Base-by-base conservation (phyloP, 2,113 vertebrate species). In the Lynx canadensis region DNA sequence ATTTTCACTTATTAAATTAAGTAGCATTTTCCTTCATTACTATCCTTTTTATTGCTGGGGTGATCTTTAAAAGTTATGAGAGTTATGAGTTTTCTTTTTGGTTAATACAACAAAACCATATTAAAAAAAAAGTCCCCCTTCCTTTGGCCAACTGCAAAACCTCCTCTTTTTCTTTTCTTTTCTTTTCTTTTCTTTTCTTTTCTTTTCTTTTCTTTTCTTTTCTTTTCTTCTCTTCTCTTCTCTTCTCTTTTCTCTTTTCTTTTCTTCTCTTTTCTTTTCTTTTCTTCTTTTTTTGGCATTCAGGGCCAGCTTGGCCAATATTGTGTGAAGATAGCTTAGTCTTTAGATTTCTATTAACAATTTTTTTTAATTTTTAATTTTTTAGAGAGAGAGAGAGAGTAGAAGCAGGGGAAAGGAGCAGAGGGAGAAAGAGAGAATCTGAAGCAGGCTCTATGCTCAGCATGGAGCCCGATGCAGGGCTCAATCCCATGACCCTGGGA, bases 1-100 rank as follows among this genome's bases (percentile, higher is more conserved):
- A 29, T 63, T 86, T 95, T 86, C 14, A 95, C 14, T 76, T 96
- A 84, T 33, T 94, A 79, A 29, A 48, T 48, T 78, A 69, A 76
- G 12, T 33, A 83, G 29, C 7, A 23, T 81, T 96, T 66, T 31
- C 48, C 29, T 69, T 55, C 27, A 84, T 55, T 65, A 50, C 23
- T 38, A 60, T 31, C 66, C 9, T 89, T 90, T 96, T 87, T 31
- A 68, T 80, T 65, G 16, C 36, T 60, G 50, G 4, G 23, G 38
- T 86, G 4, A 12, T 71, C 50, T 91, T 63, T 65, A 87, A 93
- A 92, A 36, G 4, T 88, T 63, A 68, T 50, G 23, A 81, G 33
- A 68, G 52, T 83, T 25, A 57, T 7, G 15, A 79, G 8, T 89
- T 92, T 94, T 80, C 18, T 78, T 76, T 95, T 92, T 66, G 14